Evolutionary conservation across 2,797 vertebrate species (phyloP).

Genomic region (Coilia nasus): DNA sequence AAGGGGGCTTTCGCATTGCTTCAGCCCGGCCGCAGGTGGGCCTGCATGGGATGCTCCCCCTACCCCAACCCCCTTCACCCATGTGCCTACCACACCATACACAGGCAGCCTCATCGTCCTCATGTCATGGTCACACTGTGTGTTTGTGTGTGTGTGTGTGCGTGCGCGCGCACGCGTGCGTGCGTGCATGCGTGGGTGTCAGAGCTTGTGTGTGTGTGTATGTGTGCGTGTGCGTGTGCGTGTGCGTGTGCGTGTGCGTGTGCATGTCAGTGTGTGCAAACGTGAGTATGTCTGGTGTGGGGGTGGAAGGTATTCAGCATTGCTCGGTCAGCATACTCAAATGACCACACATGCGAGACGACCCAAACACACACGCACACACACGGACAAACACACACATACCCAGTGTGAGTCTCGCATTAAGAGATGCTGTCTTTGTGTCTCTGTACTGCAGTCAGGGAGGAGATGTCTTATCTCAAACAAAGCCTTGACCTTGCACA

Average conservation of each 20-base stretch:
- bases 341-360: background rate
- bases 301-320: background rate
- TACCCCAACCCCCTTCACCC: background rate
- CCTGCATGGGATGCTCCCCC: background rate
- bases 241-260: no score
- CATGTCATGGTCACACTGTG: no score
- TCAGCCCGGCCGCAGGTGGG: background rate
- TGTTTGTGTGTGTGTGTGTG: no score
- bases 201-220: no score
- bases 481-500: background rate
- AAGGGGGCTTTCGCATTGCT: background rate
- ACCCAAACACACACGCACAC: background rate
- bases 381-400: background rate
- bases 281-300: no score
- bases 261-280: no score
- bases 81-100: background rate
- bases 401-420: background rate
- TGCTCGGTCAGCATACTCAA: background rate
- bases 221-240: background rate
- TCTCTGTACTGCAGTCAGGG: no score
- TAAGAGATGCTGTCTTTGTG: no score
- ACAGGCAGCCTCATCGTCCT: background rate
- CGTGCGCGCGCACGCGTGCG: background rate
- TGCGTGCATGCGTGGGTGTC: no score
- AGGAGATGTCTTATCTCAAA: background rate